A percentile compares a stretch with the other conserved stretches of the same genome.
phyloP scores from a whole-genome alignment of 2,797 vertebrate genomes.

The Saguinus oedipus region DNA sequence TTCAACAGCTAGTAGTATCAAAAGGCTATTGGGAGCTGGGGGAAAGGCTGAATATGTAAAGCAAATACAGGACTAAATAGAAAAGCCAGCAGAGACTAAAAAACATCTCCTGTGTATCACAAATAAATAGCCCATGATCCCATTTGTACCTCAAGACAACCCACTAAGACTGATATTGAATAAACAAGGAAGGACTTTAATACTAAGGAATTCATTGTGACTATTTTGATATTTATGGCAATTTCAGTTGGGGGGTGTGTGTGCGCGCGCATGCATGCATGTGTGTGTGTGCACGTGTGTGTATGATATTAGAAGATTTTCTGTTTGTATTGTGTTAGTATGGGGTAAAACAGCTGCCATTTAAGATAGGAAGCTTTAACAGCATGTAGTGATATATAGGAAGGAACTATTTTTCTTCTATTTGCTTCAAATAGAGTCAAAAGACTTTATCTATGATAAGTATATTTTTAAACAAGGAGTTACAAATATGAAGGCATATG shows the following conservation, averaged over 20 bases:
- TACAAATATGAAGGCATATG: conserved; percentile 27
- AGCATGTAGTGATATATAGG: background rate
- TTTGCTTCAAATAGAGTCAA: conserved; percentile 34
- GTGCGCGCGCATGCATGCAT: no score
- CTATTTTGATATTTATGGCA: conserved; percentile 34
- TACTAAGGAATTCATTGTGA: background rate
- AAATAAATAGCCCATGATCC: conserved; percentile 18
- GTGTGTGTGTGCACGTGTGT: background rate
- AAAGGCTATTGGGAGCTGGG: background rate
- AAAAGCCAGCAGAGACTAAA: background rate
- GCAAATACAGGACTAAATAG: conserved; percentile 1
- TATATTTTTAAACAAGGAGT: conserved; percentile 61
- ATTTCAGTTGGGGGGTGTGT: background rate
- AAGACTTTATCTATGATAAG: conserved; percentile 27
- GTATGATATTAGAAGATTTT: background rate
- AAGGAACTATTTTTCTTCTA: conserved; percentile 35
- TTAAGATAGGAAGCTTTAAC: conserved; percentile 44
- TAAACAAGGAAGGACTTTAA: conserved; percentile 1
- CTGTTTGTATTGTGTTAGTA: background rate
- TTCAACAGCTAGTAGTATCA: conserved; percentile 56
- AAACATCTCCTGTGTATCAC: background rate
- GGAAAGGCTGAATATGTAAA: background rate
- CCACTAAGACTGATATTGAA: background rate
- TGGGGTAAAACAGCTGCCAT: background rate
- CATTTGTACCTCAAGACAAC: background rate